Evolutionary conservation across 2,888 invertebrate genomes (phyloP).

Genomic region (Drosophila merina): DNA sequence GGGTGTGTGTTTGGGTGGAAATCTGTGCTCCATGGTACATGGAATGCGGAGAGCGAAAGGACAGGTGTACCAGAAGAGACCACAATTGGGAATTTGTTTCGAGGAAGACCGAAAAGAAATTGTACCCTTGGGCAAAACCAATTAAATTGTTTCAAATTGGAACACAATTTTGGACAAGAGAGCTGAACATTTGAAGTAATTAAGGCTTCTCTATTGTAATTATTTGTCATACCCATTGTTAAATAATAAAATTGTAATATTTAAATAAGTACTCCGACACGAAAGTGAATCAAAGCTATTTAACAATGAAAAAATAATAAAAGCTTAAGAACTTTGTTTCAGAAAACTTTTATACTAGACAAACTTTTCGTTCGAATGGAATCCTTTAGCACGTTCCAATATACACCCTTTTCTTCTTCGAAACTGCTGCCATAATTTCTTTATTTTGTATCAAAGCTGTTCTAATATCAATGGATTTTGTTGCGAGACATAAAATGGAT

Average conservation of each 20-base stretch:
- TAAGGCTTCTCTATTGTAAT: slow-evolving; percentile 32
- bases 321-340: background rate
- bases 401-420: background rate
- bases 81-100: background rate
- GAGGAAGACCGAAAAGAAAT: background rate
- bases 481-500: slow-evolving; percentile 36
- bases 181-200: slow-evolving; percentile 31
- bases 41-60: background rate
- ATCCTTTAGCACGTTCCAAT: background rate
- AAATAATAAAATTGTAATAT: background rate
- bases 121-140: slow-evolving; percentile 50
- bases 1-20: slow-evolving; percentile 3
- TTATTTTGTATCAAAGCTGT: slow-evolving; percentile 12
- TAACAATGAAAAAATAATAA: background rate
- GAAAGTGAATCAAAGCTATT: background rate
- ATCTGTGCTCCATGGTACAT: background rate
- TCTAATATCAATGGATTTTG: slow-evolving; percentile 35
- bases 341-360: background rate
- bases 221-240: background rate
- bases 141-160: slow-evolving; percentile 50
- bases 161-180: slow-evolving; percentile 28
- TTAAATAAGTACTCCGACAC: background rate
- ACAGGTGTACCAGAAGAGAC: slow-evolving; percentile 14
- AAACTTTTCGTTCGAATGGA: background rate
- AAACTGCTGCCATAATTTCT: slow-evolving; percentile 2